phyloP scores from a whole-genome alignment of 1,140 invertebrate species.

The Monomorium pharaonis region DNA sequence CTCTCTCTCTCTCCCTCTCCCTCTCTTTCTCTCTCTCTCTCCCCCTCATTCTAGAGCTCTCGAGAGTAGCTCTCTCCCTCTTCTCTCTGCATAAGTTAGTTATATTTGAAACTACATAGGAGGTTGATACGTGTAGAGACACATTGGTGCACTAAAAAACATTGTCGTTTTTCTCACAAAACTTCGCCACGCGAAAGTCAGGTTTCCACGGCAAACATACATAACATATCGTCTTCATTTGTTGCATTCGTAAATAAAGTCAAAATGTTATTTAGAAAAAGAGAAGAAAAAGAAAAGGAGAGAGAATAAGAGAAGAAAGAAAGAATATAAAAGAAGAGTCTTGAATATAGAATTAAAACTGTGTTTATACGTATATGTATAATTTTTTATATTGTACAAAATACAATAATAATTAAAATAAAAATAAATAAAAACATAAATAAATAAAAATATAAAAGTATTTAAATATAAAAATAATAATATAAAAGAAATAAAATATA shows the following conservation, averaged over 20 bases:
- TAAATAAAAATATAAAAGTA: background rate
- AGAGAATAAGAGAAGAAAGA: background rate
- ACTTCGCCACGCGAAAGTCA: background rate
- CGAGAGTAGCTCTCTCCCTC: background rate
- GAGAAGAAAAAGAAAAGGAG: background rate
- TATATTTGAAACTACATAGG: constrained; percentile 22
- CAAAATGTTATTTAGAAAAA: background rate
- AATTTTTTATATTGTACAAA: background rate
- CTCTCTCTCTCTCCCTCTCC: background rate
- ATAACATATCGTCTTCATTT: constrained; percentile 29
- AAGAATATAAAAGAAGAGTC: background rate
- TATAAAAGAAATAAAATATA: background rate
- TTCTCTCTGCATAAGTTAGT: background rate
- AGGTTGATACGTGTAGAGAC: constrained; percentile 1
- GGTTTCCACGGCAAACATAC: constrained; percentile 23
- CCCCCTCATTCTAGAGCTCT: background rate
- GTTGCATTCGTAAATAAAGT: background rate
- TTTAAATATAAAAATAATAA: background rate
- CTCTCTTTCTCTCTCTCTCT: background rate
- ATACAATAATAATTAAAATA: background rate
- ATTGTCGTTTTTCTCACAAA: constrained; percentile 1
- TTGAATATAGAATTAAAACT: background rate
- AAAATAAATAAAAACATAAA: background rate
- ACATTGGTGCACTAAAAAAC: background rate
- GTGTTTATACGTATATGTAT: too few relatives aligned